These are phyloP conservation scores for Silvanus unidentatus DNA, from an alignment of 2,888 invertebrate species.

Conservation along the genomic window DNA sequence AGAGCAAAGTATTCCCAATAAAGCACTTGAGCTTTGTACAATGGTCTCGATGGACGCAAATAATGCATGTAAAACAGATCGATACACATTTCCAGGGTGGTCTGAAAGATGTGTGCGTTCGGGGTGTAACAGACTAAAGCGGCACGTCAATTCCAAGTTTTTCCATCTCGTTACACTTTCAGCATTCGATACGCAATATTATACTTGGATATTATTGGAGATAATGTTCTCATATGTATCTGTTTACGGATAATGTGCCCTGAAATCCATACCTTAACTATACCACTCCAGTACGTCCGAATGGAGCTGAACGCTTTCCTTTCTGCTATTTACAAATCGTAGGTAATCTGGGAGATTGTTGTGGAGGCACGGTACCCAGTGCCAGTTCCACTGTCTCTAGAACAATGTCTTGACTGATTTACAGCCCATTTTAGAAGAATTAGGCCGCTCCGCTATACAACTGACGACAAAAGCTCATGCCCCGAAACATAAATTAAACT, in stretches of 20 bases:
- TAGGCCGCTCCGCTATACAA: conserved; percentile 36
- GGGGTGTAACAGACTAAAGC: conserved; percentile 27
- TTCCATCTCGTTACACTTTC: conserved; percentile 20
- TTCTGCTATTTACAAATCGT: no score
- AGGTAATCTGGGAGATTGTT: not conserved
- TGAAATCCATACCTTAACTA: conserved; percentile 6
- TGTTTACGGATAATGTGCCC: conserved; percentile 22
- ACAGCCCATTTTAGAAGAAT: conserved; percentile 37
- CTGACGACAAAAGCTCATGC: conserved; percentile 37
- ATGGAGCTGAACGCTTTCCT: no score
- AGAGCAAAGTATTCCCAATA: no score
- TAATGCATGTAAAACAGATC: no score
- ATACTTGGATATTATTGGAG: conserved; percentile 19
- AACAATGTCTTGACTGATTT: conserved; percentile 36
- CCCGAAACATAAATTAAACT: conserved; percentile 36
- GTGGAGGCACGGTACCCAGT: not conserved
- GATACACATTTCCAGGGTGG: conserved; percentile 20
- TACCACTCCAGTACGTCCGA: conserved; percentile 7
- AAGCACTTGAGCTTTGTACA: no score
- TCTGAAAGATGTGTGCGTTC: conserved; percentile 20
- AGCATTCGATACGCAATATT: conserved; percentile 27
- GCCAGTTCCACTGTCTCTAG: conserved; percentile 23
- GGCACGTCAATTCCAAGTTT: conserved; percentile 22
- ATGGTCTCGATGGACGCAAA: no score
- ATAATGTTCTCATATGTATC: conserved; percentile 23